Conservation (phyloP, 2,113 vertebrate genomes). For the Orthonyx spaldingii region DNA sequence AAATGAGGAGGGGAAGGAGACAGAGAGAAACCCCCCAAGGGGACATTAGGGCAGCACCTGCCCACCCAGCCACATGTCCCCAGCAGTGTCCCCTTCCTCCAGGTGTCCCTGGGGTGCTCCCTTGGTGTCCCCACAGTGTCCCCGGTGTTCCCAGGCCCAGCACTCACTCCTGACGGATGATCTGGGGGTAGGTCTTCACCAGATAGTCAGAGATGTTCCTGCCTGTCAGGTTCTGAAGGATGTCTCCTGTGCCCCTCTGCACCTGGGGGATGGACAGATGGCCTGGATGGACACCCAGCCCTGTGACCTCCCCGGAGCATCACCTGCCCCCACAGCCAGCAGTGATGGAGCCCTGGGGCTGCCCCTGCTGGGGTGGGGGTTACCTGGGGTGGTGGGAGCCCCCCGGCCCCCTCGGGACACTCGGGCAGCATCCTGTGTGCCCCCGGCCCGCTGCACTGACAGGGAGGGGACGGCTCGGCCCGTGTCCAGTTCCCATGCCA, state of each 20-base stretch:
- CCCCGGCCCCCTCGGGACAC: slow-evolving; percentile 80
- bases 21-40: rapidly evolving
- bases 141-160: background rate
- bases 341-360: rapidly evolving
- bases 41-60: background rate
- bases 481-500: slow-evolving; percentile 75
- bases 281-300: rapidly evolving
- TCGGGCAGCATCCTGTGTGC: slow-evolving; percentile 80
- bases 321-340: rapidly evolving
- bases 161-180: slow-evolving; percentile 84
- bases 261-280: background rate
- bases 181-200: slow-evolving; percentile 89
- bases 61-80: background rate
- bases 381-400: slow-evolving; percentile 84
- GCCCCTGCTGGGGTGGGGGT: rapidly evolving
- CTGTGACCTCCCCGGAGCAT: rapidly evolving
- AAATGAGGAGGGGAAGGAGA: background rate
- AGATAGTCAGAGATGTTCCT: slow-evolving; percentile 89
- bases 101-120: background rate
- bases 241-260: slow-evolving; percentile 43
- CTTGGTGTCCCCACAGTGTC: background rate
- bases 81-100: background rate
- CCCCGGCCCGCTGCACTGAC: slow-evolving; percentile 77
- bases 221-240: slow-evolving; percentile 87
- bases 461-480: slow-evolving; percentile 71